phyloP scores from a whole-genome alignment of 2,888 invertebrate genomes.

The Drosophila flavopinicola region DNA sequence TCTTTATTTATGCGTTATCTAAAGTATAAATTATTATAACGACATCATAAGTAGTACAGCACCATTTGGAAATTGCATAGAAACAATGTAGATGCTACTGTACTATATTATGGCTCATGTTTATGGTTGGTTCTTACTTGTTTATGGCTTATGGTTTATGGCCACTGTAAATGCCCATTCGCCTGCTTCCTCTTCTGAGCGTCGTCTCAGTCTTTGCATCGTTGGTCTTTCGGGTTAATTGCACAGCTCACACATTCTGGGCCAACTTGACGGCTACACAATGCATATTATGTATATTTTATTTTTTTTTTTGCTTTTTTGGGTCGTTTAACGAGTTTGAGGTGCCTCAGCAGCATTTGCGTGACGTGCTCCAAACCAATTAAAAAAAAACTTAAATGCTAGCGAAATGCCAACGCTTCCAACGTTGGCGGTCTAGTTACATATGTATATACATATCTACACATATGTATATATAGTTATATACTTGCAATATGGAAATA shows the following conservation, averaged over 20 bases:
- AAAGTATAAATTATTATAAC: neutral
- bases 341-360: constrained; percentile 42
- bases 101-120: constrained; percentile 1
- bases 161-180: neutral
- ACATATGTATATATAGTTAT: neutral
- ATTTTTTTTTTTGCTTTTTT: constrained; percentile 3
- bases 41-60: constrained; percentile 4
- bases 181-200: too few relatives aligned
- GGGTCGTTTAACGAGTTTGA: constrained; percentile 27
- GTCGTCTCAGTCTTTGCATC: neutral
- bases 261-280: constrained; percentile 25
- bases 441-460: neutral
- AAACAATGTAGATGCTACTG: constrained; percentile 4
- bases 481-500: constrained; percentile 40
- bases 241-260: constrained; percentile 35
- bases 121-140: constrained; percentile 4
- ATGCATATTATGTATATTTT: constrained; percentile 14
- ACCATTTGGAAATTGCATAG: constrained; percentile 2
- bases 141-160: too few relatives aligned
- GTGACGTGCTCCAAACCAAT: constrained; percentile 66
- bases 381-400: constrained; percentile 63
- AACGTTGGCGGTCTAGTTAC: constrained; percentile 16
- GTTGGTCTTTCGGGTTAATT: constrained; percentile 41
- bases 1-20: neutral
- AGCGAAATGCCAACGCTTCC: constrained; percentile 47